Conservation (phyloP, 37 sponge, comb jelly and placozoan species). For the Dysidea cf. avara region DNA sequence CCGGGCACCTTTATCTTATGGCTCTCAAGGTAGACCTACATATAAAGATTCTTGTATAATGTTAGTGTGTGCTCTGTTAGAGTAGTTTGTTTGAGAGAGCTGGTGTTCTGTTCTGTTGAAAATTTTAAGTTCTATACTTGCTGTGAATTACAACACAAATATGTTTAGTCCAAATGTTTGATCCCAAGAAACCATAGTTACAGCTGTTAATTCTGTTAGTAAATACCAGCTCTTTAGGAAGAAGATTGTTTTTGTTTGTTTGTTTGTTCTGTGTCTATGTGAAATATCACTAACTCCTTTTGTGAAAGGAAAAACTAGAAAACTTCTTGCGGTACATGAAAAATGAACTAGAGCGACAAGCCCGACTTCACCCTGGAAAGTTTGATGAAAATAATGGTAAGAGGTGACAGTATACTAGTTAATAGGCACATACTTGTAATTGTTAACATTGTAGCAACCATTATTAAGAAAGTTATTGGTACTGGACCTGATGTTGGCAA, state of each 20-base stretch:
- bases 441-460: constrained; percentile 8
- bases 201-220: too few relatives aligned
- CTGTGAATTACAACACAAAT: not conserved
- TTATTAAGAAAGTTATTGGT: constrained; percentile 21
- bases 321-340: constrained; percentile 28
- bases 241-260: too few relatives aligned
- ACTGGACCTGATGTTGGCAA: constrained; percentile 62
- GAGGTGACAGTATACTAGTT: not conserved
- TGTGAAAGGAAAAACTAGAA: constrained; percentile 69
- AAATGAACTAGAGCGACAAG: constrained; percentile 53
- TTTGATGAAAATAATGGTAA: constrained; percentile 42
- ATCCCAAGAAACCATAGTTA: too few relatives aligned
- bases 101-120: not conserved
- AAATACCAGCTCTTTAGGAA: too few relatives aligned
- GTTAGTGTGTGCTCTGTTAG: not conserved
- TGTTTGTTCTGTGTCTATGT: too few relatives aligned
- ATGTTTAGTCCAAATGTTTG: too few relatives aligned
- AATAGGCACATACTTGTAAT: too few relatives aligned
- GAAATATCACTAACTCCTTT: too few relatives aligned
- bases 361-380: constrained; percentile 23
- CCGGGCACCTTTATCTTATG: constrained; percentile 89
- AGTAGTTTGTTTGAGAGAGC: not conserved
- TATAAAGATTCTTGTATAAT: not conserved
- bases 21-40: constrained; percentile 53
- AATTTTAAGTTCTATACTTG: constrained; percentile 5